Evolutionary conservation across 2,113 vertebrate genomes (phyloP), one percentile per base, ranked within the genome.

Genomic region (Prietella phreatophila): DNA sequence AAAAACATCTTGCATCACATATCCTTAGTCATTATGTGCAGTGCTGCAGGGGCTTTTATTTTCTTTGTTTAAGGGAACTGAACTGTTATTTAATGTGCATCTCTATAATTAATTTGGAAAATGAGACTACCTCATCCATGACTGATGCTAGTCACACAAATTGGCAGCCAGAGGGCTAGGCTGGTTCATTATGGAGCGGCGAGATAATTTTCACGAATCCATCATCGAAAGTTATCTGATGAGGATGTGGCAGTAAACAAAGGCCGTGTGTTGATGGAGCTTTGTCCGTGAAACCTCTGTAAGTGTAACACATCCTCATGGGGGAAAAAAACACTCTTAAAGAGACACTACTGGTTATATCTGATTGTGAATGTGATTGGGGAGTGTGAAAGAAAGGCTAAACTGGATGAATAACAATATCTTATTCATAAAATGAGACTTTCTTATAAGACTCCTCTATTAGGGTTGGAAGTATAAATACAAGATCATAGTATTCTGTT

Each of bases 221-320:
- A 82, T 90, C 87, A 91, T 85, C 75, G 86, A 60, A 88, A 27
- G 85, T 78, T 91, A 86, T 89, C 73, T 85, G 84, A 92, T 89
- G 87, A 89, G 84, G 84, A 79, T 58, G 71, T 71, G 87, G 39
- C 53, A 17, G 84, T 88, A 91, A 91, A 91, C 89, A 92, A 76
- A 90, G 63, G 83, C 39, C 14, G 75, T 50, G 76, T 17, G 8
- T 73, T 30, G 20, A 42, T 55, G 69, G 79, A 88, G 84, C 63
- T 78, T 86, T 61, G 75, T 20, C 56, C 39, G 27, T 42, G 36
- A 53, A 55, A 71, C 20, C 53, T 84, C 56, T 82, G 80, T 82
- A 69, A 83, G 55, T 58, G 78, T 17, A 84, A 50, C 17, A 22
- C 50, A 25, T 39, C 63, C 47, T 19, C n/a, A 7, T 9, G 33